phyloP scores from a whole-genome alignment of 2,888 invertebrate species.

The Cephus nigrinus region DNA sequence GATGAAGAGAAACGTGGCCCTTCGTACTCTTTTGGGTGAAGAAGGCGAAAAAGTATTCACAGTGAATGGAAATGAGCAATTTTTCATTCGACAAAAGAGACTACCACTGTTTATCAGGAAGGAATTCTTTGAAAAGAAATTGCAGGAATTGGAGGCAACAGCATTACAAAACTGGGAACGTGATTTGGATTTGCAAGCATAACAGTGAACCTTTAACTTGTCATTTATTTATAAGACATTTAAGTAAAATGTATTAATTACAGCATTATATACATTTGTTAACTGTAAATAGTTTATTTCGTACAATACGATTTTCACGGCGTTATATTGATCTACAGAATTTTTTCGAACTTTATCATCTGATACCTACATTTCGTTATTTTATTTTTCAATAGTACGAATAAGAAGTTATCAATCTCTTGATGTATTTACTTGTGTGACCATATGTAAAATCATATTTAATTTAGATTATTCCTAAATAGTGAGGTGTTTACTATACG shows the following conservation, averaged over 20 bases:
- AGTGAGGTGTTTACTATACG: neutral
- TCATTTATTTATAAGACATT: conserved; percentile 3
- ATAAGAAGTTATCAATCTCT: neutral
- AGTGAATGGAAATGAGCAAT: conserved; percentile 77
- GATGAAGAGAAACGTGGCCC: conserved; percentile 78
- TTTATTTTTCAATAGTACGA: neutral
- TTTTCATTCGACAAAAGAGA: conserved; percentile 73
- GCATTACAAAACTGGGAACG: neutral
- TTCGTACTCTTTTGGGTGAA: conserved; percentile 74
- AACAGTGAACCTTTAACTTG: neutral
- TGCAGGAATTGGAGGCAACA: conserved; percentile 50
- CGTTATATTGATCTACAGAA: neutral
- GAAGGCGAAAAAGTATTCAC: conserved; percentile 74
- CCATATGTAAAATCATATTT: neutral
- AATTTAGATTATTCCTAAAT: neutral
- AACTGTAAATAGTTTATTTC: neutral
- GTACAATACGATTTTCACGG: neutral
- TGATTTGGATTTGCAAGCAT: neutral
- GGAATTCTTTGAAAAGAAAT: conserved; percentile 72
- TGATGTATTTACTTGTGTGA: neutral
- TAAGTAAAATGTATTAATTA: conserved; percentile 15
- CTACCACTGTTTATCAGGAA: conserved; percentile 76
- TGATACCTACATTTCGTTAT: neutral
- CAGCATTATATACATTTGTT: conserved; percentile 24
- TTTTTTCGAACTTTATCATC: neutral